These are phyloP conservation scores for Bombycilla garrulus DNA, from an alignment of 2,113 vertebrate genomes.

Conservation along the genomic window DNA sequence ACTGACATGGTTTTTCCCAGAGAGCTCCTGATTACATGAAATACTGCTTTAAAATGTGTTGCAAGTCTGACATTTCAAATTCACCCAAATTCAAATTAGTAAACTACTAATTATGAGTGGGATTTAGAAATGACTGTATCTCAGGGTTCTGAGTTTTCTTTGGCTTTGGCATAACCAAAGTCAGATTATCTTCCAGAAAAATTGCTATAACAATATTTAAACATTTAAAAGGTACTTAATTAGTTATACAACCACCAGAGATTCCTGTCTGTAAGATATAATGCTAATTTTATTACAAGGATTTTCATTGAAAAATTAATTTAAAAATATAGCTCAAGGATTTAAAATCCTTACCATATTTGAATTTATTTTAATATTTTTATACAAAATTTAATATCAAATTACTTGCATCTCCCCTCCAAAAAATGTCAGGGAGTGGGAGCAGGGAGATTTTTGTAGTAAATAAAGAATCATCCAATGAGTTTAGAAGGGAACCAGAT, in stretches of 20 bases:
- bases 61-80: background rate
- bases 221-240: background rate
- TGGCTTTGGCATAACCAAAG: background rate
- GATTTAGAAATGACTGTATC: background rate
- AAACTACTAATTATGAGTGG: background rate
- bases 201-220: background rate
- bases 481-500: background rate
- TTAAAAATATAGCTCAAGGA: background rate
- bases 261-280: background rate
- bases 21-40: slow-evolving; percentile 48
- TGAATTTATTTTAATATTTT: background rate
- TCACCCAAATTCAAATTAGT: background rate
- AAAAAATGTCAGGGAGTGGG: background rate
- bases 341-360: background rate
- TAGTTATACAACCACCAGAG: background rate
- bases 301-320: background rate
- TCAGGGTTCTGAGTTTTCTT: background rate
- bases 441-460: background rate
- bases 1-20: slow-evolving; percentile 17
- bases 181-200: background rate
- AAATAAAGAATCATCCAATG: background rate
- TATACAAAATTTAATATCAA: background rate
- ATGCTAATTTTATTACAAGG: background rate
- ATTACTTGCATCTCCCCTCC: background rate
- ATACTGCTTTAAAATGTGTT: slow-evolving; percentile 11